phyloP scores from a whole-genome alignment of 1,140 invertebrate genomes.

The Aphelinus atriplicis region DNA sequence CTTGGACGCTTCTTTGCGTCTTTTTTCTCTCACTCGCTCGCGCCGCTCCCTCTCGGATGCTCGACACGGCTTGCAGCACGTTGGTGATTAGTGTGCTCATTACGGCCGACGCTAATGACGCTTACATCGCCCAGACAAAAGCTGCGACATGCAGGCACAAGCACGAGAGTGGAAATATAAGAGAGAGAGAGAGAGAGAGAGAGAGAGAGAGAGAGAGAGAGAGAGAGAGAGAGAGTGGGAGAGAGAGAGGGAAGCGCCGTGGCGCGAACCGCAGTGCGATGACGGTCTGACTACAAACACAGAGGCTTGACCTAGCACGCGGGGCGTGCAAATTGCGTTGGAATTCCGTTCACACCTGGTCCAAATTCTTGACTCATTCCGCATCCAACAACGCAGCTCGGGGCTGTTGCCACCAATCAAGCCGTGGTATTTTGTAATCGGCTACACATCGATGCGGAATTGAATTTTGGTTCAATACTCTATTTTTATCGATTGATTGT shows the following conservation, averaged over 20 bases:
- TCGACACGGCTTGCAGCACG: conserved; percentile 45
- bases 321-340: conserved; percentile 14
- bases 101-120: conserved; percentile 61
- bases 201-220: no score
- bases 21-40: background rate
- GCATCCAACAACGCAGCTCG: no score
- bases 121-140: conserved; percentile 57
- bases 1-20: background rate
- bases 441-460: no score
- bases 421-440: no score
- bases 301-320: conserved; percentile 24
- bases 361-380: no score
- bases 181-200: no score
- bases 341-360: conserved; percentile 1
- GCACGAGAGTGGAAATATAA: no score
- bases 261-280: conserved; percentile 18
- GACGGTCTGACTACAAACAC: background rate
- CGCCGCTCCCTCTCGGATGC: conserved; percentile 19
- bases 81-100: conserved; percentile 64
- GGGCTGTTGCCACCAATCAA: no score
- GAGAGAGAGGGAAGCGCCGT: background rate
- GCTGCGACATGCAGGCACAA: conserved; percentile 47
- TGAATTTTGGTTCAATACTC: no score
- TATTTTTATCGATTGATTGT: no score
- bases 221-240: no score